These are phyloP conservation scores for Turdus rufiventris DNA, from an alignment of 2,113 vertebrate genomes.

Conservation along the genomic window DNA sequence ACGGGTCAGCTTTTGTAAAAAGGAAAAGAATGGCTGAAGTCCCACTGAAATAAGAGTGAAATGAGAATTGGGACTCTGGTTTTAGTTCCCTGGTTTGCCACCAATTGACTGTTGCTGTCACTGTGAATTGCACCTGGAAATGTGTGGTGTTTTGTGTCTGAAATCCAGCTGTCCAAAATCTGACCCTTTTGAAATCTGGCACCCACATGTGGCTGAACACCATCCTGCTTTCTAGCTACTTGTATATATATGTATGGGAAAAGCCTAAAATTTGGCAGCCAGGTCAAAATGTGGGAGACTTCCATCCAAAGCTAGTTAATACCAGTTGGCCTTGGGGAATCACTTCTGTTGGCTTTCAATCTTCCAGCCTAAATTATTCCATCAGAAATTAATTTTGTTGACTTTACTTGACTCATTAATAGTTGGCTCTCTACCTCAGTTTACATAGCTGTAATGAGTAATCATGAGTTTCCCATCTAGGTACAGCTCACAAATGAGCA, in stretches of 20 bases:
- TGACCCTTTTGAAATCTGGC: not conserved
- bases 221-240: not conserved
- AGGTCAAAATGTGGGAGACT: not conserved
- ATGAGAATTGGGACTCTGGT: not conserved
- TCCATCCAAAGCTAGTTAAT: not conserved
- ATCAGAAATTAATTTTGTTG: not conserved
- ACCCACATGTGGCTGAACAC: not conserved
- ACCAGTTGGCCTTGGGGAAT: not conserved
- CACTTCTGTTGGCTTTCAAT: not conserved
- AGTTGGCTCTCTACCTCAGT: constrained; percentile 14
- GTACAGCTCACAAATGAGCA: not conserved
- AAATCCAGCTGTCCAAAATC: not conserved
- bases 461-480: not conserved
- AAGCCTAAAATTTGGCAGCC: not conserved
- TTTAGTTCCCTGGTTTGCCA: not conserved
- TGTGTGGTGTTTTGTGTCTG: not conserved
- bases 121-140: not conserved
- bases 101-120: not conserved
- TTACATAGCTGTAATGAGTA: constrained; percentile 23
- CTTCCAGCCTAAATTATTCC: not conserved
- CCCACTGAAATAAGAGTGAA: not conserved
- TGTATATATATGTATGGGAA: not conserved
- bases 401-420: not conserved
- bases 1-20: not conserved
- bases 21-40: not conserved